Percentiles rank a stretch among this genome's conserved stretches.
Evolutionary conservation across 2,113 vertebrate genomes (phyloP).

Genomic region (Cyprinus carpio): DNA sequence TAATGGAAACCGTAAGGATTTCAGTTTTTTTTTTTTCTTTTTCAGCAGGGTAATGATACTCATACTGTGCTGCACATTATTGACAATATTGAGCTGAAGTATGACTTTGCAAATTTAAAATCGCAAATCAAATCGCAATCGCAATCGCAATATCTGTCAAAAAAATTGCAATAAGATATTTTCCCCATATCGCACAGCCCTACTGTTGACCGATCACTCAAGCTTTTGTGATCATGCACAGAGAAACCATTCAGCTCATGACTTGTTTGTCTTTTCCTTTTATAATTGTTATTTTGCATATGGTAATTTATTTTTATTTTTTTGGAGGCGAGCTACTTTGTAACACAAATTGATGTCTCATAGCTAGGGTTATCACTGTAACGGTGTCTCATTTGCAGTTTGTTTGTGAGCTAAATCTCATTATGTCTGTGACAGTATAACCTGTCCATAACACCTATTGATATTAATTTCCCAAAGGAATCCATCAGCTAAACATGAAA

Average conservation of each 20-base stretch:
- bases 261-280: neutral
- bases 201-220: constrained; percentile 9
- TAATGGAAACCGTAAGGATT: too few relatives aligned
- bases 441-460: neutral
- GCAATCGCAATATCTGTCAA: too few relatives aligned
- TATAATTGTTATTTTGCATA: constrained; percentile 10
- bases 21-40: too few relatives aligned
- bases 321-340: neutral
- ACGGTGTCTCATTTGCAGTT: neutral
- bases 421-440: constrained; percentile 5
- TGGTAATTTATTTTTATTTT: neutral
- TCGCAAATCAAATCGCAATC: too few relatives aligned
- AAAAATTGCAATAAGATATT: too few relatives aligned
- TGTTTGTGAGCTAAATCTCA: neutral
- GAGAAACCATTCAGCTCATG: neutral
- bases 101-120: too few relatives aligned
- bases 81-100: too few relatives aligned
- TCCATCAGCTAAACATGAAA: constrained; percentile 59
- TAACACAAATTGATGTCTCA: neutral
- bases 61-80: too few relatives aligned
- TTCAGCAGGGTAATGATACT: too few relatives aligned
- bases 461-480: constrained; percentile 56
- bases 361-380: neutral
- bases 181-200: too few relatives aligned
- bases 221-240: neutral